These are phyloP conservation scores for Laticauda colubrina DNA, from an alignment of 2,113 vertebrate species.

Conservation along the genomic window DNA sequence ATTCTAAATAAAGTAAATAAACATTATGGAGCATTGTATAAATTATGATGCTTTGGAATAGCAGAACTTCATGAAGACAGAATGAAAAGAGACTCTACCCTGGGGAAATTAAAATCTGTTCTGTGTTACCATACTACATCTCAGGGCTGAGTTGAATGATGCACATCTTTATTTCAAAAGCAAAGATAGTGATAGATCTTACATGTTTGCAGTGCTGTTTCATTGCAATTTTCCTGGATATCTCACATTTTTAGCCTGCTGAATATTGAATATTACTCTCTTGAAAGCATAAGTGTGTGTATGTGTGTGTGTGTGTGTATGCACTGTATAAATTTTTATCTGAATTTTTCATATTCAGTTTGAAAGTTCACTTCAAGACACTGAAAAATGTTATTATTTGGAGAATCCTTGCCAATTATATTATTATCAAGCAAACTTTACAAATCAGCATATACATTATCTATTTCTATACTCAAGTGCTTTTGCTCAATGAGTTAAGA, in stretches of 20 bases:
- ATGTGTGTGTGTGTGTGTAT: too few species aligned
- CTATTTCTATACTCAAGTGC: constrained; percentile 11
- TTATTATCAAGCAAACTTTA: neutral
- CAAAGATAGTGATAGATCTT: neutral
- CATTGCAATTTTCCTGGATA: neutral
- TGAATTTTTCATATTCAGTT: neutral
- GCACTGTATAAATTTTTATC: neutral
- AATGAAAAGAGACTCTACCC: neutral
- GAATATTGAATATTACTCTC: neutral
- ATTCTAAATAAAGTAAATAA: neutral
- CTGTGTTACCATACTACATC: neutral
- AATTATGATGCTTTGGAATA: neutral
- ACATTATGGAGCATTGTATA: neutral
- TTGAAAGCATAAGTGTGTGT: neutral
- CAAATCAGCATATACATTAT: neutral
- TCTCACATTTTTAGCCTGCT: neutral
- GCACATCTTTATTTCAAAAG: neutral
- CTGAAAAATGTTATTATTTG: neutral
- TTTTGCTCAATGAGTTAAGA: constrained; percentile 27
- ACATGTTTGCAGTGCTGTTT: neutral
- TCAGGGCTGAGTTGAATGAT: neutral
- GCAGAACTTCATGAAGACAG: neutral
- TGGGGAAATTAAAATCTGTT: neutral
- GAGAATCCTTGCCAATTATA: neutral
- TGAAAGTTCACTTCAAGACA: neutral